These are phyloP conservation scores for Periparus ater DNA, from an alignment of 2,797 vertebrate species.

Conservation along the genomic window DNA sequence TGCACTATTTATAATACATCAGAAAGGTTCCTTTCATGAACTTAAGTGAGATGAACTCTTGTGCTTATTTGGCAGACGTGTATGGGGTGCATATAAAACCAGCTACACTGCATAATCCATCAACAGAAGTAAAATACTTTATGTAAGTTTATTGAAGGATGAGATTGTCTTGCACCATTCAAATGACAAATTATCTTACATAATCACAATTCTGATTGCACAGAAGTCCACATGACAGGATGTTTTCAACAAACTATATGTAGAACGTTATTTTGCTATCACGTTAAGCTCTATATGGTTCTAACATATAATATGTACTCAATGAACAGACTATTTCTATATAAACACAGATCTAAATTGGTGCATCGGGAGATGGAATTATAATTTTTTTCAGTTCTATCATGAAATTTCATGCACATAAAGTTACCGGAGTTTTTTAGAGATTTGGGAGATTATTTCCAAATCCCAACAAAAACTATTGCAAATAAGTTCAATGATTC, in stretches of 20 bases:
- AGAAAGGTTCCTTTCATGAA: slow-evolving; percentile 17
- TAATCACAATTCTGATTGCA: slow-evolving; percentile 59
- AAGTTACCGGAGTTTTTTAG: slow-evolving; percentile 3
- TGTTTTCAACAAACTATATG: slow-evolving; percentile 30
- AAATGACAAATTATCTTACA: slow-evolving; percentile 63
- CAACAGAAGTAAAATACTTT: slow-evolving; percentile 5
- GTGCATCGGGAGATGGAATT: slow-evolving; percentile 50
- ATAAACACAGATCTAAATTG: background rate
- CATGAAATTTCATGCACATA: slow-evolving; percentile 44
- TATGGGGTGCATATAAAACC: background rate
- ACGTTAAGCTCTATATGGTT: background rate
- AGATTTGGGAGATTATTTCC: slow-evolving; percentile 41
- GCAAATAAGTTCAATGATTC: slow-evolving; percentile 36
- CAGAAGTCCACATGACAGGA: slow-evolving; percentile 41
- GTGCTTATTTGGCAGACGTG: slow-evolving; percentile 45
- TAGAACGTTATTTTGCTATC: slow-evolving; percentile 4
- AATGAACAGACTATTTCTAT: slow-evolving; percentile 20
- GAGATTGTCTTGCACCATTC: slow-evolving; percentile 32
- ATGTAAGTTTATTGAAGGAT: slow-evolving; percentile 43
- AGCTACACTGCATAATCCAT: slow-evolving; percentile 13
- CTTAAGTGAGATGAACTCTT: slow-evolving; percentile 34
- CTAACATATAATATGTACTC: slow-evolving; percentile 23
- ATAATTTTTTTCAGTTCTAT: slow-evolving; percentile 10
- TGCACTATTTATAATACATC: slow-evolving; percentile 45
- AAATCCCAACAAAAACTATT: slow-evolving; percentile 48